Evolutionary conservation across 2,888 invertebrate genomes (phyloP), one percentile per base, ranked within the genome.

Genomic region (Psylliodes chrysocephalus): DNA sequence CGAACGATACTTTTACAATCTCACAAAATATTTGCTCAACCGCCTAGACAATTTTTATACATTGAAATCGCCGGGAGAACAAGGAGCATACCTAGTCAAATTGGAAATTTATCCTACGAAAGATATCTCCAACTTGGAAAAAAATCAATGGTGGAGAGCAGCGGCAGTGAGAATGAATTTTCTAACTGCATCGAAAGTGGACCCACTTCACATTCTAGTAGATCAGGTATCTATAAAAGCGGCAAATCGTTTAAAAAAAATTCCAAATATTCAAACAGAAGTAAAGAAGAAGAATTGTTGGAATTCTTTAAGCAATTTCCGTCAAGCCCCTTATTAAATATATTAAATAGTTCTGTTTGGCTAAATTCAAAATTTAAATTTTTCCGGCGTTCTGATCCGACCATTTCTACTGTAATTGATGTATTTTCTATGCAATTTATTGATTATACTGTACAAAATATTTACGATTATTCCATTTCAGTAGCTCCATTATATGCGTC

Each of bases 91-190:
- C 59, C 59, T 49, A 15, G 25, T 49, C 1, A 49, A 59, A 49
- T 49, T 59, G 12, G 49, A 49, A 25, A 33, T 49, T 10, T 59
- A 46, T 49, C 57, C 12, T 59, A 38, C 40, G 2, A 47, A 47
- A 7, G 57, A 57, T 57, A 57, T 57, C 35, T 49, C 38, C 8
- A 49, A 46, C 5, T 12, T 59, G 5, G 49, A 49, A 30, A 59
- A 59, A 8, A 17, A 14, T 12, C 59, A 63, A 52, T 63, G 64
- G 64, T 61, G 61, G 56, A 52, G 44, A 22, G 12, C 33, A 14
- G 51, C 52, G 22, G 25, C 51, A 15, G 17, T 44, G 0, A 1
- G 56, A 30, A 60, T 51, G 42, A 55, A 49, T 1, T 64, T 60
- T 60, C 30, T 64, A 15, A 64, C 60, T 0, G 6, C n/a, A 44